A percentile compares a stretch with the other conserved stretches of the same genome.
Evolutionary conservation across 2,888 invertebrate species (phyloP).

Genomic region (Lochmaea capreae): DNA sequence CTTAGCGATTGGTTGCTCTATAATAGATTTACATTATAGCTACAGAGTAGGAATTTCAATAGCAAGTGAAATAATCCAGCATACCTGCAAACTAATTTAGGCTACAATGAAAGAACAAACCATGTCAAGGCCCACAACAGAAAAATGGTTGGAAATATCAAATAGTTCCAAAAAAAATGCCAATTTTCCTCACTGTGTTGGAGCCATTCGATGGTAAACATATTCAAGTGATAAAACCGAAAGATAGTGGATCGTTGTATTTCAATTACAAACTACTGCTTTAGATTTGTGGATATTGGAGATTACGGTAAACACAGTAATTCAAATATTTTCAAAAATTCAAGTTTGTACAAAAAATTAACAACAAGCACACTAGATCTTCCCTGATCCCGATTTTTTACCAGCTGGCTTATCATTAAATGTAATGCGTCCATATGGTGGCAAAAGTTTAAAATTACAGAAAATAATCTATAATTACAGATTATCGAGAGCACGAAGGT

Average conservation of each 20-base stretch:
- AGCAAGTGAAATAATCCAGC: constrained; percentile 3
- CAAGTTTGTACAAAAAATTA: not conserved
- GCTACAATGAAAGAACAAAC: not conserved
- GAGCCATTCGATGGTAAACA: not conserved
- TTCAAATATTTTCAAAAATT: not conserved
- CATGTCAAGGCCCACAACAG: not conserved
- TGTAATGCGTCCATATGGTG: not conserved
- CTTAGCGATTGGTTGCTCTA: not conserved
- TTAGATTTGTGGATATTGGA: not conserved
- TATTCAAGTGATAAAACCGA: not conserved
- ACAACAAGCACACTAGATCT: not conserved
- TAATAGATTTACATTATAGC: constrained; percentile 2
- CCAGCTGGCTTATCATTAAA: not conserved
- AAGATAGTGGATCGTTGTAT: not conserved
- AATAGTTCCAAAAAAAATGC: not conserved
- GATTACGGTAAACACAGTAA: not conserved
- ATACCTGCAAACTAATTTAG: not conserved
- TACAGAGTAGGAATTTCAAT: constrained; percentile 7
- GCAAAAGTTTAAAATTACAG: not conserved
- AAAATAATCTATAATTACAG: not conserved
- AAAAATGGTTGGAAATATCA: not conserved
- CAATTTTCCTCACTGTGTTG: not conserved
- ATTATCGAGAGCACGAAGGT: not conserved
- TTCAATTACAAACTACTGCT: not conserved
- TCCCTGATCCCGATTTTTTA: not conserved